Evolutionary conservation across 2,113 vertebrate species (phyloP), one percentile per base, ranked within the genome.

Genomic region (Hydropotes inermis): DNA sequence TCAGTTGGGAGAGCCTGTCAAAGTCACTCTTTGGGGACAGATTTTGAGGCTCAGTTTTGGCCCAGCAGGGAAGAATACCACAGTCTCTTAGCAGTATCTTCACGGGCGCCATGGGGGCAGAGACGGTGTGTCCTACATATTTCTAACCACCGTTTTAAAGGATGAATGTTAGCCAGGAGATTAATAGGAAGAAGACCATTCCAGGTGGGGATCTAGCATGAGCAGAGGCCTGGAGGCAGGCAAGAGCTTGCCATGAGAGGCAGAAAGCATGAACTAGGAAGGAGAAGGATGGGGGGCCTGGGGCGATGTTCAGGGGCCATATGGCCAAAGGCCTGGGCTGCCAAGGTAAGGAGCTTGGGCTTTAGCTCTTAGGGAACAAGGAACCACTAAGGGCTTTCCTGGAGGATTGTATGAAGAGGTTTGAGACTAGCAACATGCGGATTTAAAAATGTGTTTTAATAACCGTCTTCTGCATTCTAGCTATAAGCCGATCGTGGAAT

Each of bases 401-500:
- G 39, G 43, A 85, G 64, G 45, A 3, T 3, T 16, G 7, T 6
- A 7, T 54, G 52, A 23, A 64, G 54, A 91, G 36, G 47, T 83
- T 61, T 61, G 76, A 70, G 89, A 60, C 33, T 16, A 30, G 33
- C n/a, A 47, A 58, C 19, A 7, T 33, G 79, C n/a, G 28, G 85
- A 43, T 28, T 54, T 84, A 25, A 57, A 93, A 74, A 52, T 36
- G 30, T 83, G 12, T 81, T 58, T 92, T 50, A 25, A 54, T 74
- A 39, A 64, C 5, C 0, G 60, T 79, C 30, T 95, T 96, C 39
- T 95, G 52, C 16, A 10, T 93, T 98, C 57, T 95, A 99, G 99
- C 98, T 99, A 99, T 92, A 99, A 99, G 93, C 99, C 99, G 0
- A 99, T 99, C 28, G 99, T 99, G 23, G 99, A 99, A 54, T 99